phyloP scores from a whole-genome alignment of 2,888 invertebrate genomes.

The Allygus modestus region DNA sequence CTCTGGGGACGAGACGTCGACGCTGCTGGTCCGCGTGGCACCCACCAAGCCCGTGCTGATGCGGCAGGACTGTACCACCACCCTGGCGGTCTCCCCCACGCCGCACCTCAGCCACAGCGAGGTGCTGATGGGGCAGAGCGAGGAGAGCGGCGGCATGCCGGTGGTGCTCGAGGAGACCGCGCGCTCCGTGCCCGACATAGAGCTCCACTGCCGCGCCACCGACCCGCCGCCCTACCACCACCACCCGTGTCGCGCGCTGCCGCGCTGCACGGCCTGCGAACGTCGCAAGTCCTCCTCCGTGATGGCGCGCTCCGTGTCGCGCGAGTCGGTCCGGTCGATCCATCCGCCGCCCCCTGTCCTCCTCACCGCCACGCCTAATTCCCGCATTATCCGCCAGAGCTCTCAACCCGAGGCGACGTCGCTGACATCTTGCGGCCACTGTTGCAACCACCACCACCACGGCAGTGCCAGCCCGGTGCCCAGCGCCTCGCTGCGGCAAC shows the following conservation, averaged over 20 bases:
- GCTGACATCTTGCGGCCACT: slow-evolving; percentile 77
- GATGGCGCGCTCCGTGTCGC: slow-evolving; percentile 88
- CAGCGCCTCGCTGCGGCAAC: slow-evolving; percentile 91
- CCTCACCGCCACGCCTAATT: slow-evolving; percentile 82
- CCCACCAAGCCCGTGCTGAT: slow-evolving; percentile 86
- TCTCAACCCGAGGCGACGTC: slow-evolving; percentile 88
- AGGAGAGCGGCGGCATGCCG: slow-evolving; percentile 82
- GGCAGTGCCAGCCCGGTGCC: slow-evolving; percentile 79
- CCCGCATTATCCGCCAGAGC: slow-evolving; percentile 92
- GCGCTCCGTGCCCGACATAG: slow-evolving; percentile 89
- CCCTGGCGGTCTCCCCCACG: slow-evolving; percentile 82
- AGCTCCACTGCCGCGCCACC: slow-evolving; percentile 83
- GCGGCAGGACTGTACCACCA: slow-evolving; percentile 91
- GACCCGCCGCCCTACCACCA: slow-evolving; percentile 49
- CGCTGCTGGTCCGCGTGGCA: slow-evolving; percentile 81
- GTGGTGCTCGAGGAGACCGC: slow-evolving; percentile 76
- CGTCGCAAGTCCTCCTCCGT: slow-evolving; percentile 90
- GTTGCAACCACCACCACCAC: slow-evolving; percentile 76
- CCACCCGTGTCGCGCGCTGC: slow-evolving; percentile 58
- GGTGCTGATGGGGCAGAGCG: slow-evolving; percentile 83
- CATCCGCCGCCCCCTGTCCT: slow-evolving; percentile 84
- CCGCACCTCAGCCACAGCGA: slow-evolving; percentile 83
- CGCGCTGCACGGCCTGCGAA: slow-evolving; percentile 82
- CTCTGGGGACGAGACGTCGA: slow-evolving; percentile 90
- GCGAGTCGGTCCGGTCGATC: slow-evolving; percentile 80